Conservation (phyloP, 1,140 invertebrate species). For the Aphaenogaster ashmeadi region DNA sequence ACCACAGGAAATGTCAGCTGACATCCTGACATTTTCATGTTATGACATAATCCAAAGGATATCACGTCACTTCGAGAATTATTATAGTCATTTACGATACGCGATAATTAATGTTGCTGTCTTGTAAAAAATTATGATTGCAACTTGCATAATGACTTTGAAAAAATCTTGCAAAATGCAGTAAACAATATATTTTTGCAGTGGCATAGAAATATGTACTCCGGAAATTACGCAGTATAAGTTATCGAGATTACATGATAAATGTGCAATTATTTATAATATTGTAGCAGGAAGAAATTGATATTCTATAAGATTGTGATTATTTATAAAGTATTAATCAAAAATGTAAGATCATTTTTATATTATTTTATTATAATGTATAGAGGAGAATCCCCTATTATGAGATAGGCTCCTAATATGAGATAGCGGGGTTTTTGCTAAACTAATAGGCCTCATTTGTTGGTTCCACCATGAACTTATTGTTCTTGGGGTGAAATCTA, state of each 20-base stretch:
- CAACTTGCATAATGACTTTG: not conserved
- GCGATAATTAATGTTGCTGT: slow-evolving; percentile 1
- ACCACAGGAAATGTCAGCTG: slow-evolving; percentile 65
- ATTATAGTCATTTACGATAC: not conserved
- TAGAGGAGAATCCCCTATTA: too few species aligned
- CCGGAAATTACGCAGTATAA: not conserved
- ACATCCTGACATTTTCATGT: slow-evolving; percentile 58
- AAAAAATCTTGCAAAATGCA: not conserved
- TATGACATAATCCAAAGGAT: slow-evolving; percentile 70
- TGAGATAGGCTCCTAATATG: not conserved
- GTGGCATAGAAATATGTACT: not conserved
- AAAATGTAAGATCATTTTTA: not conserved
- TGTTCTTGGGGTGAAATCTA: not conserved
- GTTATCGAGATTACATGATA: not conserved
- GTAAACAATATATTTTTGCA: not conserved
- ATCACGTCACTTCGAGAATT: not conserved
- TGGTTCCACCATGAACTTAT: not conserved
- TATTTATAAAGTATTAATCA: not conserved
- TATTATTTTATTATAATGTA: not conserved
- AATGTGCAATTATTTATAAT: slow-evolving; percentile 13
- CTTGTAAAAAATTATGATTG: slow-evolving; percentile 2
- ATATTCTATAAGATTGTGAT: not conserved
- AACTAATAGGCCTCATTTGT: not conserved
- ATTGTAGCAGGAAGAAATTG: not conserved
- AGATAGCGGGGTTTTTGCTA: not conserved